phyloP scores from a whole-genome alignment of 2,888 invertebrate species.

The Dasypolia templi region DNA sequence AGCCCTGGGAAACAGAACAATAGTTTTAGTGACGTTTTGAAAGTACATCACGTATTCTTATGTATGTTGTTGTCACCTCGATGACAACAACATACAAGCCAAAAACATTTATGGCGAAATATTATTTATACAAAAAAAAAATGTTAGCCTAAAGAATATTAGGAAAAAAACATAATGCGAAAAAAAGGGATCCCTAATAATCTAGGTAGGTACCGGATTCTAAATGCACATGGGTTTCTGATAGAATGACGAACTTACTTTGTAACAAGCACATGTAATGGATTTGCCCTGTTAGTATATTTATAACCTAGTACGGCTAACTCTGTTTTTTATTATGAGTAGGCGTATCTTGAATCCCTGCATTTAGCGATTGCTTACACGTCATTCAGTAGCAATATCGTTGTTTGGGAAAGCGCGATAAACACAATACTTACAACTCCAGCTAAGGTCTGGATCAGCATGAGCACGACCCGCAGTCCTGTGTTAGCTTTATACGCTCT shows the following conservation, averaged over 20 bases:
- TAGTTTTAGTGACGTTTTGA: background rate
- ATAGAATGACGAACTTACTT: background rate
- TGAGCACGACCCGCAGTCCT: constrained; percentile 93
- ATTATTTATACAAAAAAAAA: no score
- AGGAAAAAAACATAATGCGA: no score
- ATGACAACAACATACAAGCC: no score
- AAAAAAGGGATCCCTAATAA: no score
- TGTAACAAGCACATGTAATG: background rate
- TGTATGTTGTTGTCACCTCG: no score
- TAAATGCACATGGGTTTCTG: background rate
- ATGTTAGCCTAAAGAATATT: no score
- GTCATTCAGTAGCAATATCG: background rate
- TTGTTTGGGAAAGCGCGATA: background rate
- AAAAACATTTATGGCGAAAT: no score
- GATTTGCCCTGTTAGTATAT: background rate
- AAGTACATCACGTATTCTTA: background rate
- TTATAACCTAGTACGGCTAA: no score
- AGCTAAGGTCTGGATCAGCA: constrained; percentile 95
- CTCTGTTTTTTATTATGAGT: no score
- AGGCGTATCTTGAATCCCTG: background rate
- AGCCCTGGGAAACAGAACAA: constrained; percentile 90
- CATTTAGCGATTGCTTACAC: background rate
- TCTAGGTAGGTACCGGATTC: background rate
- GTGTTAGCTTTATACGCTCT: constrained; percentile 94
- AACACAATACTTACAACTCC: constrained; percentile 93